Percentiles rank a stretch among this genome's conserved stretches.
Evolutionary conservation across 2,888 invertebrate genomes (phyloP).

Genomic region (Lagria hirta): DNA sequence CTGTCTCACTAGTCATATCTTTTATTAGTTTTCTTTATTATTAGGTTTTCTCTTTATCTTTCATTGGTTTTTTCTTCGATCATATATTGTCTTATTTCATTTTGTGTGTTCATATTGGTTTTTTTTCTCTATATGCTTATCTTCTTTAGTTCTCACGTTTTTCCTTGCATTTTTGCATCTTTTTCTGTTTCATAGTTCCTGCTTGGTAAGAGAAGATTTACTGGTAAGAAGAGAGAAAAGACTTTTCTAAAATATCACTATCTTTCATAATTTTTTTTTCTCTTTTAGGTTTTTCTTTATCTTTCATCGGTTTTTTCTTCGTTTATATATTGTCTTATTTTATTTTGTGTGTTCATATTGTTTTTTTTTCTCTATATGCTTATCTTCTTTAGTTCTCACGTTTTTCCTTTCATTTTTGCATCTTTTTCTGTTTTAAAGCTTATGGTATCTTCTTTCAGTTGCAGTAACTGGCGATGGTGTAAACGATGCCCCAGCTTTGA

Average conservation of each 20-base stretch:
- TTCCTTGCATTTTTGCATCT: background rate
- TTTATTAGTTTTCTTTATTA: constrained; percentile 58
- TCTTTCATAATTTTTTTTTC: too few relatives aligned
- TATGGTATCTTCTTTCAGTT: constrained; percentile 77
- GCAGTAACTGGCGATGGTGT: constrained; percentile 89
- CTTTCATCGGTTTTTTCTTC: background rate
- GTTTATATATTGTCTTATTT: background rate
- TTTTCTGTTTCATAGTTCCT: too few relatives aligned
- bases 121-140: background rate
- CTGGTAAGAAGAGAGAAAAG: too few relatives aligned
- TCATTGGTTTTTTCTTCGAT: background rate
- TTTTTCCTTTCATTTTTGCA: background rate
- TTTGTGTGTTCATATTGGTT: background rate
- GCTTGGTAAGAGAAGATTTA: too few relatives aligned
- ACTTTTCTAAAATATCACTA: too few relatives aligned
- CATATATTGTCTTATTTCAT: background rate
- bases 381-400: background rate
- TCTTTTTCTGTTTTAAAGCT: background rate
- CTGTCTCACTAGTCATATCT: too few relatives aligned
- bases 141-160: background rate
- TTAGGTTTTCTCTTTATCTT: background rate
- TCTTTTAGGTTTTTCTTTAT: background rate
- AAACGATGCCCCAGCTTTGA: constrained; percentile 83
- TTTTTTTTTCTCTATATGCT: background rate
- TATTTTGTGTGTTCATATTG: background rate